Evolutionary conservation across 30 jellyfish, hydroid and myxozoan species (phyloP), one percentile per base, ranked within the genome.

Genomic region (Turritopsis dohrnii): DNA sequence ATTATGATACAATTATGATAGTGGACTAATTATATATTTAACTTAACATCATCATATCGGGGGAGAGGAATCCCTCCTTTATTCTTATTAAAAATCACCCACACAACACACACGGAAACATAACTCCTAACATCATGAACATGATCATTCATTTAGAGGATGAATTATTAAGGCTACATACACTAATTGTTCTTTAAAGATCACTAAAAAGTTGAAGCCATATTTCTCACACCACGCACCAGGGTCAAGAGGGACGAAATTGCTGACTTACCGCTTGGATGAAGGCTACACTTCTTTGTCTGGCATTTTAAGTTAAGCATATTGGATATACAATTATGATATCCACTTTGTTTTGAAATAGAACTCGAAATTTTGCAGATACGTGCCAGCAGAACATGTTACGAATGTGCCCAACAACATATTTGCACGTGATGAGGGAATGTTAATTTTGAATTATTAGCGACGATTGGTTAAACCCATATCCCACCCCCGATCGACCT

Each of bases 401-500:
- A 41, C 5, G 60, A 41, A 41, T 41, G 60, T 41, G 60, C 60
- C 60, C 60, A 41, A 13, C 13, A 13, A 3, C 13, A 41, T 41
- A 41, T 41, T 5, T 41, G 13, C 60, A 41, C 60, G 60, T 41
- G 60, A 41, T 41, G 5, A 3, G 60, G 60, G 60, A 41, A 41
- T 3, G 60, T 13, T 41, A 41, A 3, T 41, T 41, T 41, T 5
- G 60, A 41, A 3, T 41, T 41, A 13, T 41, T 5, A 41, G 60
- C 60, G 28, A 21, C 19, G 28, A 69, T 69, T 69, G 77, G 77
- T 69, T 69, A 69, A 69, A 69, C 77, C 77, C 30, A 69, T 19
- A n/a, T 69, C 77, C 77, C 77, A 27, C 77, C 77, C 77, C 77
- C 77, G 30, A 23, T n/a, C 30, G 77, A 69, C 28, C 77, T 69